Evolutionary conservation across 2,797 vertebrate genomes (phyloP), one percentile per base, ranked within the genome.

Genomic region (Xerus rutilus): DNA sequence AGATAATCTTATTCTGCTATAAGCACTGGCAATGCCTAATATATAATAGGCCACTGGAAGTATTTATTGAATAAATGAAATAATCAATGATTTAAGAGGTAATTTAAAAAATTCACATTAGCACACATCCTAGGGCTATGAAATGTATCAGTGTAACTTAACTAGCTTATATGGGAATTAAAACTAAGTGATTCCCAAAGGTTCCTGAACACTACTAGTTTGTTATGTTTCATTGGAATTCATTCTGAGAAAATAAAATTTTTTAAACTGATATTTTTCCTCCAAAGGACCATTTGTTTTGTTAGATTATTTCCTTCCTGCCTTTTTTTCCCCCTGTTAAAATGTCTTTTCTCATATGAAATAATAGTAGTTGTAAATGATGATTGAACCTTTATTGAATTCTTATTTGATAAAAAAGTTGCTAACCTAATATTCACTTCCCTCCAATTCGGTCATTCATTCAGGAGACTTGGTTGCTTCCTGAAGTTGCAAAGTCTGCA

Each of bases 221-320:
- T 74, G 11, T 59, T 52, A 30, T 49, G n/a, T 69, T 88, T 96
- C 93, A 69, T 49, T 91, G 67, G 39, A 88, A 76, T 77, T 65
- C 81, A 59, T 70, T n/a, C 65, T 72, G 15, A 86, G 28, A 82
- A 91, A 32, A 59, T 59, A 59, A 25, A 25, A 59, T 10, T 25
- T 79, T 74, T 90, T 78, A 32, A 28, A 72, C 13, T 47, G n/a
- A n/a, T n/a, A 54, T 93, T 86, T 89, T 89, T 57, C 47, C 74
- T 54, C 64, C n/a, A 17, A 95, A 94, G 39, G 32, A 65, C 52
- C 23, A 14, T 72, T 91, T 94, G 82, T 83, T 32, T 91, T 72
- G 67, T 64, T 52, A 87, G 10, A 62, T 82, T 69, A 78, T 94
- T 86, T 65, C 20, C 86, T 81, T 77, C 32, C 52, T 86, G 57